These are phyloP conservation scores for Rhinophrynus dorsalis DNA, from an alignment of 2,797 vertebrate genomes.

Conservation along the genomic window DNA sequence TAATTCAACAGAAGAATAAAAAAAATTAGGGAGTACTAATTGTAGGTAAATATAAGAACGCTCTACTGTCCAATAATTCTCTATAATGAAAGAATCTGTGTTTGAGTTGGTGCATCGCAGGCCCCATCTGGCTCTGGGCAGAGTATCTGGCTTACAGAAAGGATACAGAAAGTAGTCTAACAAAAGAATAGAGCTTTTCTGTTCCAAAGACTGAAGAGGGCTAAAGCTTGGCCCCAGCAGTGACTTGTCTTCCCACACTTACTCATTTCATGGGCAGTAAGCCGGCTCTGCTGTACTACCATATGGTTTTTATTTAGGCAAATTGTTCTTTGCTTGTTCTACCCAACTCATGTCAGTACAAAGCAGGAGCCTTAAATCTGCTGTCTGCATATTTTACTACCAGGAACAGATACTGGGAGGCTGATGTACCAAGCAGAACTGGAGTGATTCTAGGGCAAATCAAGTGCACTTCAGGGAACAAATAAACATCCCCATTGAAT, in stretches of 20 bases:
- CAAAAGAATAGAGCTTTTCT: constrained; percentile 45
- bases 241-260: constrained; percentile 18
- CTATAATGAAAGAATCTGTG: neutral
- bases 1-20: too few relatives aligned
- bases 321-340: neutral
- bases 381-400: constrained; percentile 1
- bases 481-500: too few relatives aligned
- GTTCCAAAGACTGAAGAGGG: constrained; percentile 21
- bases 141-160: constrained; percentile 44
- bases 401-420: neutral
- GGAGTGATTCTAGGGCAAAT: too few relatives aligned
- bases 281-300: constrained; percentile 1
- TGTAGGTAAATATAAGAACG: too few relatives aligned
- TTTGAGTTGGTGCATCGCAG: too few relatives aligned
- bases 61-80: neutral
- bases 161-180: constrained; percentile 28
- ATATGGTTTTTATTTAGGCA: neutral
- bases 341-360: neutral
- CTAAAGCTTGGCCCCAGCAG: neutral
- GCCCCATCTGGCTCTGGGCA: neutral
- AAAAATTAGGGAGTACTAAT: too few relatives aligned
- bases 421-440: too few relatives aligned
- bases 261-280: neutral
- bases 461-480: too few relatives aligned
- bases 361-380: constrained; percentile 3